A percentile compares a stretch with the other conserved stretches of the same genome.
Evolutionary conservation across 2,888 invertebrate species (phyloP).

Genomic region (Idaea straminata): DNA sequence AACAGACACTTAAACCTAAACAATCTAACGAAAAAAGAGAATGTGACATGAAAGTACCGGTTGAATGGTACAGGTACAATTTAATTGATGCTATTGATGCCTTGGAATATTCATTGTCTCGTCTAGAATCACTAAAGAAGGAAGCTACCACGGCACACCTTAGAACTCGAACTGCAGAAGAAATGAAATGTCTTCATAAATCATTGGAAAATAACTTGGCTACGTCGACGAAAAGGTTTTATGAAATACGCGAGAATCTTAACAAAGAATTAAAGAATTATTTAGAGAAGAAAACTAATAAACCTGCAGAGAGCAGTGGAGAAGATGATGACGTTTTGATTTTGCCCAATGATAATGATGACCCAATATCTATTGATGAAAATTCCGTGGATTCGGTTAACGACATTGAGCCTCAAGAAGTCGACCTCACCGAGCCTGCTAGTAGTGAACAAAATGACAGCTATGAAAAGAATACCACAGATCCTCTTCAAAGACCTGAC

Average conservation of each 20-base stretch:
- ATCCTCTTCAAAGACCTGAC: conserved; percentile 8
- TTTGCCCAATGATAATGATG: conserved; percentile 62
- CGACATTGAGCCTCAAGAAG: conserved; percentile 52
- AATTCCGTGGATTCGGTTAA: conserved; percentile 67
- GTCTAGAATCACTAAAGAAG: conserved; percentile 74
- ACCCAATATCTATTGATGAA: conserved; percentile 76
- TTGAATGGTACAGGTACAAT: conserved; percentile 82
- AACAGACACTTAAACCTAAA: conserved; percentile 24
- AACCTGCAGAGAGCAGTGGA: conserved; percentile 28
- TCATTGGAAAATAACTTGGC: conserved; percentile 77
- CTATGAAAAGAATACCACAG: conserved; percentile 44
- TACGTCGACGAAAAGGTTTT: conserved; percentile 75
- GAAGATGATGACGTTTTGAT: conserved; percentile 69
- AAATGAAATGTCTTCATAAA: conserved; percentile 77
- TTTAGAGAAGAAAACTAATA: conserved; percentile 54
- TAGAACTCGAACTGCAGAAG: conserved; percentile 66
- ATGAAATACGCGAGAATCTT: conserved; percentile 77
- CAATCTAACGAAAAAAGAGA: conserved; percentile 34
- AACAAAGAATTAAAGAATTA: conserved; percentile 77
- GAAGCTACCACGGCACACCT: conserved; percentile 66
- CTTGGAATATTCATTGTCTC: conserved; percentile 76
- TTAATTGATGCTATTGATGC: conserved; percentile 78
- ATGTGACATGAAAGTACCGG: conserved; percentile 61
- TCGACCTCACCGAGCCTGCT: conserved; percentile 61
- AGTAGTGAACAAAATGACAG: conserved; percentile 76